Percentiles rank a stretch among this genome's conserved stretches.
Evolutionary conservation across 2,113 vertebrate species (phyloP).

Genomic region (Semicossyphus pulcher): DNA sequence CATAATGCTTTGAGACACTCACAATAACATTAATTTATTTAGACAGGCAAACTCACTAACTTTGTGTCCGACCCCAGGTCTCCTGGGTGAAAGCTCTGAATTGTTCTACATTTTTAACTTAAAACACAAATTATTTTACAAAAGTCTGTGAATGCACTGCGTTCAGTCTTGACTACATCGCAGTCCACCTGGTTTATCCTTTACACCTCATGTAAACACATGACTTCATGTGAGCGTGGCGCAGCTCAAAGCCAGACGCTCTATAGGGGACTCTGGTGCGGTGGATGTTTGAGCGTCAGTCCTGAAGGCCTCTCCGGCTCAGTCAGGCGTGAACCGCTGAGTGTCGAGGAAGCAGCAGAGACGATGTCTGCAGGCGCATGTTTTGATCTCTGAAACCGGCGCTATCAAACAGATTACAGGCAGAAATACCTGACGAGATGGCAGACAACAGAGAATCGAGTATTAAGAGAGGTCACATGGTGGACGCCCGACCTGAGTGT

Average conservation of each 20-base stretch:
- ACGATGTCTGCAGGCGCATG: conserved; percentile 44
- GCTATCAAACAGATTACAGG: conserved; percentile 43
- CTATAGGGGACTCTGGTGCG: not conserved
- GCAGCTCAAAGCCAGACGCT: not conserved
- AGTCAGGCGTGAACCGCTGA: conserved; percentile 18
- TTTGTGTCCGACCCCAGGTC: too few relatives aligned
- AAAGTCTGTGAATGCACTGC: not conserved
- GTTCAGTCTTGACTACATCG: not conserved
- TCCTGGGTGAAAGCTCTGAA: too few relatives aligned
- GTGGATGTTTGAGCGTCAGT: not conserved
- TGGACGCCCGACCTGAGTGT: not conserved
- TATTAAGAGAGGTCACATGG: not conserved
- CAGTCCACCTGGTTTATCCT: not conserved
- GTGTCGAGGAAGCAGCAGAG: not conserved
- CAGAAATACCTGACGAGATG: conserved; percentile 35
- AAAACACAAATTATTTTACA: not conserved
- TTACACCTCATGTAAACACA: not conserved
- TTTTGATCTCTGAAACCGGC: conserved; percentile 53
- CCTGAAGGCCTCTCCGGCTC: conserved; percentile 28
- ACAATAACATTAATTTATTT: too few relatives aligned
- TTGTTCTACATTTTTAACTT: too few relatives aligned
- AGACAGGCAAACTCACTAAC: too few relatives aligned
- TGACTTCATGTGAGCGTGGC: not conserved
- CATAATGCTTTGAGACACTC: too few relatives aligned
- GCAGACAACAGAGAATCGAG: conserved; percentile 15